Evolutionary conservation across 1,140 invertebrate species (phyloP), one percentile per base, ranked within the genome.

Genomic region (Dinoponera quadriceps): DNA sequence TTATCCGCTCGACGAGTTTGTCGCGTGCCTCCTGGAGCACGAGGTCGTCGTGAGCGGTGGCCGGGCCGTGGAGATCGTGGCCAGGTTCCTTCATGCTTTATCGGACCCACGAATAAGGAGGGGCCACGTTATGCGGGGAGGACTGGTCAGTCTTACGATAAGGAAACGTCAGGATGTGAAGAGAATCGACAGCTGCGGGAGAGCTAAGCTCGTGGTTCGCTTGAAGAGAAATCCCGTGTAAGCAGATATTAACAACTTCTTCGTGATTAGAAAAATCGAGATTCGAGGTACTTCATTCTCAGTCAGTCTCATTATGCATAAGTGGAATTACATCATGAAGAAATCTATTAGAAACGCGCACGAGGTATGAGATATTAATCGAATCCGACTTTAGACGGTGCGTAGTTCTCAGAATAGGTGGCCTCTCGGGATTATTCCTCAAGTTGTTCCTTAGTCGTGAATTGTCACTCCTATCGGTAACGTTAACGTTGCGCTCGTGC

Each of bases 11-110:
- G 66, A 84, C 2, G 48, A 82, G 20, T 44, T 38, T 16, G 54
- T 82, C n/a, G 68, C 72, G 27, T 92, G 87, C 48, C 55, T 92
- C 49, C 82, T 92, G 68, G 91, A 92, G 33, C 91, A 92, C 71
- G 89, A 92, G 55, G 89, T 92, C 18, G 85, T 86, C 11, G 83
- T 93, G 14, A 88, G 85, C 16, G 88, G 88, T 9, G 87, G 84
- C 2, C 63, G 81, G 0, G 81, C 84, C 54, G 71, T 92, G 16
- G 90, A 91, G 74, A 60, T 93, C 2, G 82, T 90, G 14, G 91
- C 89, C 16, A 89, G 82, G 72, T 92, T 92, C 57, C 73, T 90
- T 20, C 91, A 93, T 57, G 82, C 85, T 25, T 57, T 91, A 25
- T 82, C 81, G 49, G 72, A 88, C 51, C 48, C 57, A 25, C 60